phyloP scores from a whole-genome alignment of 2,797 vertebrate species.

The Lacerta agilis region DNA sequence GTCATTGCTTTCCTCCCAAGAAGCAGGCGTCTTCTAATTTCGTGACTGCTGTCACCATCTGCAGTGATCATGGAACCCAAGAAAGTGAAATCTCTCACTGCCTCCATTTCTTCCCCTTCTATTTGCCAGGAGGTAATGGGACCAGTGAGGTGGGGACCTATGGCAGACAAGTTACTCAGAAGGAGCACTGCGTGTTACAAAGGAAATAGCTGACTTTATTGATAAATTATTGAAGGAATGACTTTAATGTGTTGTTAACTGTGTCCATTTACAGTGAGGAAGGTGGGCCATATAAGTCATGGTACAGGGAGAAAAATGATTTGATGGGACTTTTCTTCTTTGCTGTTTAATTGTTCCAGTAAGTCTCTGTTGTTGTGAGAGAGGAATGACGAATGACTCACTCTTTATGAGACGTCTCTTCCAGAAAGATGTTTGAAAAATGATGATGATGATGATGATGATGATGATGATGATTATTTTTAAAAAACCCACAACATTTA shows the following conservation, averaged over 20 bases:
- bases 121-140: no score
- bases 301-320: conserved; percentile 23
- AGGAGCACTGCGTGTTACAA: neutral
- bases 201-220: neutral
- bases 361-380: conserved; percentile 53
- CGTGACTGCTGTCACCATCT: no score
- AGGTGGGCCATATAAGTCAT: neutral
- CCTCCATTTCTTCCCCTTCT: no score
- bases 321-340: conserved; percentile 47
- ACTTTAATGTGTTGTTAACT: conserved; percentile 9
- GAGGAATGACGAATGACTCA: conserved; percentile 54
- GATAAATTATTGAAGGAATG: neutral
- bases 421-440: conserved; percentile 59
- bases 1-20: no score
- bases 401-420: conserved; percentile 63
- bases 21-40: no score
- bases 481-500: conserved; percentile 46
- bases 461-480: no score
- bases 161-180: no score
- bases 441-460: no score
- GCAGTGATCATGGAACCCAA: no score
- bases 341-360: conserved; percentile 58
- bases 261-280: neutral
- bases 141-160: no score
- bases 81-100: no score